Conservation (phyloP, 2,888 invertebrate genomes). For the Agriopis leucophaearia region DNA sequence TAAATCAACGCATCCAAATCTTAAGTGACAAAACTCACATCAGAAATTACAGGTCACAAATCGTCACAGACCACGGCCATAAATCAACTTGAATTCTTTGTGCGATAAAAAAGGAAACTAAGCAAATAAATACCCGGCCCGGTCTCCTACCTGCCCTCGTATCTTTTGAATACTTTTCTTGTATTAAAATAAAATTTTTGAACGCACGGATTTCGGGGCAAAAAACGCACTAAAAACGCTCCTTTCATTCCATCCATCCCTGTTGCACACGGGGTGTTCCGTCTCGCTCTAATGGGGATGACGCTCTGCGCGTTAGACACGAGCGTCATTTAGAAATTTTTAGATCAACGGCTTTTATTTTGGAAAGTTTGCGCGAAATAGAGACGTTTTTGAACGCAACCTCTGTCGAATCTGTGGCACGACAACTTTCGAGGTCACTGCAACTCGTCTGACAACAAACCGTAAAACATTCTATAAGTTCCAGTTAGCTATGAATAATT, state of each 20-base stretch:
- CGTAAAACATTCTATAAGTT: constrained; percentile 75
- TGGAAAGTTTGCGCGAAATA: constrained; percentile 53
- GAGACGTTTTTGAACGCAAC: constrained; percentile 43
- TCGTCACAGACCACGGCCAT: constrained; percentile 80
- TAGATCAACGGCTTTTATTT: constrained; percentile 58
- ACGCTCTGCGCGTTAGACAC: constrained; percentile 60
- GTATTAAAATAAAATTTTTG: constrained; percentile 84
- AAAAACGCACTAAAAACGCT: constrained; percentile 83
- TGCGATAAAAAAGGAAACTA: constrained; percentile 77
- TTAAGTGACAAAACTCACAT: constrained; percentile 84
- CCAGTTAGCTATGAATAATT: constrained; percentile 80
- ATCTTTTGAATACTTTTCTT: constrained; percentile 84
- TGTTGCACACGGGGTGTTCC: constrained; percentile 49
- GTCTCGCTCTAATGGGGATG: constrained; percentile 71
- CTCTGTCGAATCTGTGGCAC: constrained; percentile 29
- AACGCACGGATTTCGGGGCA: constrained; percentile 81
- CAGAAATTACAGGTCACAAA: constrained; percentile 84
- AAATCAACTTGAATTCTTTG: constrained; percentile 83
- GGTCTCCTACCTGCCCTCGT: constrained; percentile 82
- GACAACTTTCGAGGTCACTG: constrained; percentile 41
- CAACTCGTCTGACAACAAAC: constrained; percentile 59
- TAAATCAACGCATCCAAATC: constrained; percentile 75
- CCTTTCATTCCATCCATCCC: constrained; percentile 64
- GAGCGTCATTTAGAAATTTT: constrained; percentile 70
- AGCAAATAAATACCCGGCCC: constrained; percentile 83